Percentiles rank a stretch among this genome's conserved stretches.
Evolutionary conservation across 2,113 vertebrate genomes (phyloP).

Genomic region (Laticauda colubrina): DNA sequence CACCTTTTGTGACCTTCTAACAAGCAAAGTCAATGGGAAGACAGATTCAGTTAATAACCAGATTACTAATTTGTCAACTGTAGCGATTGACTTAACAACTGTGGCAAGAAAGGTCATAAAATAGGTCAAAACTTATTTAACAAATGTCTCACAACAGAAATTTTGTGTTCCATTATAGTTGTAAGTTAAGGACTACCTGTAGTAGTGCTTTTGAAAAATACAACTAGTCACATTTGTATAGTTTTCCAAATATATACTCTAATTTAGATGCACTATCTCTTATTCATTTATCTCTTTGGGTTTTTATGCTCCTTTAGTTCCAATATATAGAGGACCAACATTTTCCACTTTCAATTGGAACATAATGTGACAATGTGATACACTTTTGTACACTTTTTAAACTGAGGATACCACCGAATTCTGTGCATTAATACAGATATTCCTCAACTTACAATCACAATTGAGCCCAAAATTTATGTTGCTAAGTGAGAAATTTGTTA

Average conservation of each 20-base stretch:
- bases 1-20: no score
- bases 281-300: not conserved
- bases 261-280: not conserved
- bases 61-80: no score
- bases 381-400: not conserved
- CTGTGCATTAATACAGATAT: not conserved
- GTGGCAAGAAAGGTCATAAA: no score
- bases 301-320: not conserved
- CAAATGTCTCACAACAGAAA: no score
- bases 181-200: not conserved
- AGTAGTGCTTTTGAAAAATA: not conserved
- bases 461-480: no score
- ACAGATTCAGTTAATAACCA: no score
- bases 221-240: not conserved
- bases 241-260: not conserved
- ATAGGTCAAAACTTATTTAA: no score
- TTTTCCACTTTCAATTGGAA: not conserved
- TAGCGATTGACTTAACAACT: no score
- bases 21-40: no score
- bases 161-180: not conserved
- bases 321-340: not conserved
- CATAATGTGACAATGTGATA: not conserved
- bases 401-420: not conserved
- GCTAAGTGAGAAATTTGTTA: no score
- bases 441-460: no score